Evolutionary conservation across 2,888 invertebrate species (phyloP).

Genomic region (Brassicogethes aeneus): DNA sequence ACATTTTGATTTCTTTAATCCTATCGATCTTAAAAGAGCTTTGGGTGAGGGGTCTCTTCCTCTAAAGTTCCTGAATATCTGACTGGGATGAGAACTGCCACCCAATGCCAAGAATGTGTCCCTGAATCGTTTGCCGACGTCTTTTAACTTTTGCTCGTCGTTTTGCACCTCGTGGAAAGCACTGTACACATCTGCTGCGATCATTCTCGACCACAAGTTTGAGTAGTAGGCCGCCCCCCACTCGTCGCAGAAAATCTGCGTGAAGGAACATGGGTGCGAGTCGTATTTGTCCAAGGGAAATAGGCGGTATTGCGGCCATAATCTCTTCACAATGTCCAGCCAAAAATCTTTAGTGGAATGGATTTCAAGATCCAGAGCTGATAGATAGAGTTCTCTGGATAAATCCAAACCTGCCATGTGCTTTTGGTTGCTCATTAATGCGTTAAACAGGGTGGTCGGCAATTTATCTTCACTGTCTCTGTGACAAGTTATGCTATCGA

Average conservation of each 20-base stretch:
- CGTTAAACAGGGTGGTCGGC: conserved; percentile 54
- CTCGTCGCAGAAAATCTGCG: conserved; percentile 72
- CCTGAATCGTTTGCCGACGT: conserved; percentile 62
- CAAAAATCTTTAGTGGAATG: conserved; percentile 72
- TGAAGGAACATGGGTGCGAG: conserved; percentile 77
- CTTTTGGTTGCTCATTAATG: conserved; percentile 53
- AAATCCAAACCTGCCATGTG: conserved; percentile 75
- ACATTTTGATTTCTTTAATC: conserved; percentile 29
- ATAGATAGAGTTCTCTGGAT: conserved; percentile 72
- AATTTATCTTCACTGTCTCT: conserved; percentile 63
- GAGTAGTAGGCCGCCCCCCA: conserved; percentile 84
- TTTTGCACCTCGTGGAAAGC: conserved; percentile 66
- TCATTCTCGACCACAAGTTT: conserved; percentile 76
- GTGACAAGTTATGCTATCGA: conserved; percentile 60
- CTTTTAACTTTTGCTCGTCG: conserved; percentile 45
- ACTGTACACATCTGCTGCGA: conserved; percentile 84
- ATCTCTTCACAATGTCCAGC: conserved; percentile 64
- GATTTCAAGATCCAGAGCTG: conserved; percentile 74
- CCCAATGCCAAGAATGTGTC: conserved; percentile 78
- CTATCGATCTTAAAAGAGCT: conserved; percentile 57
- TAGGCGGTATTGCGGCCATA: conserved; percentile 76
- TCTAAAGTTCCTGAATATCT: conserved; percentile 83
- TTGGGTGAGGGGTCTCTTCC: conserved; percentile 86
- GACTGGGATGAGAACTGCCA: conserved; percentile 70
- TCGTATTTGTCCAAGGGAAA: conserved; percentile 71